Percentiles rank a stretch among this genome's conserved stretches.
These are phyloP conservation scores for Phylloscopus trochiloides DNA, from an alignment of 2,113 vertebrate species.

Conservation along the genomic window DNA sequence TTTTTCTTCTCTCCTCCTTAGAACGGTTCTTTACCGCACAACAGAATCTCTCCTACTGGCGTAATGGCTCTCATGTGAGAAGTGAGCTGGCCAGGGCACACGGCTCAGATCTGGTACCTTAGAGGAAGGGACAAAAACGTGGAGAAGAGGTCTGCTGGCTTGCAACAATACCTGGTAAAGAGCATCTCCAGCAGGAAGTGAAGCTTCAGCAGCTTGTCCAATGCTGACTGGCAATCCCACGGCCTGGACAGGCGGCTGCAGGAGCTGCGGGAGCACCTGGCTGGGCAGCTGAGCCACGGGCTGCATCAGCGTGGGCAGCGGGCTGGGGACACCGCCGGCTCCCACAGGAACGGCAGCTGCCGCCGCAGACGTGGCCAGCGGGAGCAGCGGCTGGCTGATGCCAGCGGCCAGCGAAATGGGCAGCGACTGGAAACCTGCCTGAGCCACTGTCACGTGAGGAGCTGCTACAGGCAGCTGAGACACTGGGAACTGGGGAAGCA, in stretches of 20 bases:
- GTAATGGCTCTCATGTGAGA: not conserved
- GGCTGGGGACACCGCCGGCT: constrained; percentile 71
- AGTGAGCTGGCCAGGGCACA: not conserved
- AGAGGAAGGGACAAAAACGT: not conserved
- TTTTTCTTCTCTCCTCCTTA: not conserved
- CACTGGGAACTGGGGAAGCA: constrained; percentile 73
- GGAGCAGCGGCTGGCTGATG: constrained; percentile 73
- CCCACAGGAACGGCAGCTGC: constrained; percentile 66
- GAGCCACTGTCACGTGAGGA: constrained; percentile 70
- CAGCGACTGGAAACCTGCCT: constrained; percentile 76
- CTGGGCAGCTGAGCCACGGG: constrained; percentile 76
- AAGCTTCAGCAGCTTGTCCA: constrained; percentile 85
- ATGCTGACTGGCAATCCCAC: constrained; percentile 87
- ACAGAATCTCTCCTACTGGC: not conserved
- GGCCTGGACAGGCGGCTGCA: constrained; percentile 79
- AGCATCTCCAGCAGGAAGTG: constrained; percentile 81
- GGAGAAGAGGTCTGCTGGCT: constrained; percentile 56
- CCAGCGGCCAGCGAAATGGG: constrained; percentile 74
- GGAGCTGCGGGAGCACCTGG: constrained; percentile 80
- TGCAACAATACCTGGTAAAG: constrained; percentile 87
- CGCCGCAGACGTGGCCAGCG: constrained; percentile 69
- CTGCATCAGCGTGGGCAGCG: constrained; percentile 75
- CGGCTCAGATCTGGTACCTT: not conserved
- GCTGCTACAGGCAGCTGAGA: constrained; percentile 73
- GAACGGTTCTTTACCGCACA: not conserved